Conservation (phyloP, 2,888 invertebrate species). For the Branchellion lobata region DNA sequence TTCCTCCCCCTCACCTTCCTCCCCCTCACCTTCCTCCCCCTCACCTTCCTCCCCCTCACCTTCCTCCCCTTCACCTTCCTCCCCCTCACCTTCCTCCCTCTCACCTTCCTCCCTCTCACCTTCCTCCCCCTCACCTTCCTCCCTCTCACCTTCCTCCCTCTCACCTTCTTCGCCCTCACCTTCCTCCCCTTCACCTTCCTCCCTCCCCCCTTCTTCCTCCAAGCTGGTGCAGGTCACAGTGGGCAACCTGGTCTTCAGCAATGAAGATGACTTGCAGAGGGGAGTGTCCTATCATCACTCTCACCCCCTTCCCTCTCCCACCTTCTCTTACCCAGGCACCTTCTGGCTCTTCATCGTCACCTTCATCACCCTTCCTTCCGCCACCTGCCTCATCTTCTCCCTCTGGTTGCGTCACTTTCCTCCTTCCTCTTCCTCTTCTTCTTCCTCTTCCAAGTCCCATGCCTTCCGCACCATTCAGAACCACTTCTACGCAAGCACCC, state of each 20-base stretch:
- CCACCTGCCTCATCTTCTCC: neutral
- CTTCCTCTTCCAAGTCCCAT: too few species aligned
- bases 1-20: too few species aligned
- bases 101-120: too few species aligned
- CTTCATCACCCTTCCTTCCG: neutral
- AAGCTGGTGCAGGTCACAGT: neutral
- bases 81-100: constrained; percentile 16
- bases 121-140: too few species aligned
- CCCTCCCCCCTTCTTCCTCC: neutral
- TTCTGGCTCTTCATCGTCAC: neutral
- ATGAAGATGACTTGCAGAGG: neutral
- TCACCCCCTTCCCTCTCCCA: neutral
- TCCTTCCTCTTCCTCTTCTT: too few species aligned
- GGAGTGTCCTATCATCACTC: neutral
- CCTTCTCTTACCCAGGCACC: too few species aligned
- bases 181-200: constrained; percentile 4
- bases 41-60: too few species aligned
- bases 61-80: neutral
- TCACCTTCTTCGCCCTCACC: constrained; percentile 1
- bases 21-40: too few species aligned
- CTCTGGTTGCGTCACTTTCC: constrained; percentile 16
- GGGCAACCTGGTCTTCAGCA: neutral
- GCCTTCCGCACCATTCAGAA: too few species aligned
- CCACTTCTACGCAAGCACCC: too few species aligned
- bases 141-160: too few species aligned